Evolutionary conservation across 2,888 invertebrate species (phyloP).

Genomic region (Conus canariensis): DNA sequence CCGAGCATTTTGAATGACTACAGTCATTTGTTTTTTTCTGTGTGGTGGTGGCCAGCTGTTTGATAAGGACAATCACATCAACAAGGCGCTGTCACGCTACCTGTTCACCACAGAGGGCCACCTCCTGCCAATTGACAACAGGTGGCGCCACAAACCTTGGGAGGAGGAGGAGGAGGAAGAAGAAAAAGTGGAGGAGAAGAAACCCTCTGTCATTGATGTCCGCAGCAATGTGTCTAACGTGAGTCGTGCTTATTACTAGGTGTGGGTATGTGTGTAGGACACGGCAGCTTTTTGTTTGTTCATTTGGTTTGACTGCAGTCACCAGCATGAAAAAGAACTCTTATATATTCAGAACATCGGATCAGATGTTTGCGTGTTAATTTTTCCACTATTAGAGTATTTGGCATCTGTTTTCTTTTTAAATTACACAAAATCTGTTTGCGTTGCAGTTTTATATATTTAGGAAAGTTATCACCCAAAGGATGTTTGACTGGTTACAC

Average conservation of each 20-base stretch:
- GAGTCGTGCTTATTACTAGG: conserved; percentile 46
- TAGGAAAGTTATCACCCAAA: too few relatives aligned
- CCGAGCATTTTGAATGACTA: too few relatives aligned
- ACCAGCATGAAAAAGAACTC: too few relatives aligned
- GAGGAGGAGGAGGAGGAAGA: conserved; percentile 36
- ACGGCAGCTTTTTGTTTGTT: background rate
- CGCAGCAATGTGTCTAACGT: conserved; percentile 64
- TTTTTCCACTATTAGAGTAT: too few relatives aligned
- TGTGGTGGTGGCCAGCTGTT: conserved; percentile 80
- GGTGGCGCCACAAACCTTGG: conserved; percentile 64
- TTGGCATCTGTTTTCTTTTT: too few relatives aligned
- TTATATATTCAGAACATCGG: too few relatives aligned
- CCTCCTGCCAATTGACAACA: conserved; percentile 80
- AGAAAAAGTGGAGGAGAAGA: background rate
- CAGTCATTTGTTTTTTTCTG: too few relatives aligned
- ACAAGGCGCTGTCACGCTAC: conserved; percentile 80
- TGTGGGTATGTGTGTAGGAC: background rate
- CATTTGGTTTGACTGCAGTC: too few relatives aligned
- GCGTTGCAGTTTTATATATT: too few relatives aligned
- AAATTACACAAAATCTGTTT: too few relatives aligned
- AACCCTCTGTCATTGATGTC: conserved; percentile 58
- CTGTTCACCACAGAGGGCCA: conserved; percentile 84
- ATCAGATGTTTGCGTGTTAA: too few relatives aligned
- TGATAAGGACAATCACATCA: conserved; percentile 83
- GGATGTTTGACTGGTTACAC: too few relatives aligned